Base-by-base conservation (phyloP, 2,797 vertebrate species). In the Leuciscus waleckii region DNA sequence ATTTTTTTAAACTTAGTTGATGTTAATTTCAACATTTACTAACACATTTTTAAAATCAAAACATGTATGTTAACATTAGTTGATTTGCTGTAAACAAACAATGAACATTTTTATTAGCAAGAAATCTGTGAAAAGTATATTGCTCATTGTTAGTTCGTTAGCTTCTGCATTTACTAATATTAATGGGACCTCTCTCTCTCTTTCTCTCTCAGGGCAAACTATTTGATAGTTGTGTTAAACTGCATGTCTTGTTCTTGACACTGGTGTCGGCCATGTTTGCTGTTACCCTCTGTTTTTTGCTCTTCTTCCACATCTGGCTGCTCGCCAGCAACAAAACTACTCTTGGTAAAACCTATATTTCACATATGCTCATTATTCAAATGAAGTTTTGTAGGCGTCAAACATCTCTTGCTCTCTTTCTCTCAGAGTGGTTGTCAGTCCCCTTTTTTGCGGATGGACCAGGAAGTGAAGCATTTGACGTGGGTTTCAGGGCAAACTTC, bases 261-360 rank as follows among this genome's bases (percentile, higher is more conserved):
- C 95, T 96, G 46, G 94, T 96, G 90, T 94, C 95, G 0, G 86
- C 95, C 91, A 96, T 96, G 94, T 96, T 97, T 91, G 94, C 95
- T 13, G 92, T 96, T 3, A 96, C 95, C 91, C 93, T 96, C 39
- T 91, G 95, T 92, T 96, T 96, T 87, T 93, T 97, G 21, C 95
- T 97, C 80, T 92, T 95, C 81, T 96, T 96, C 91, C 96, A 97
- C 29, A 96, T 95, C 85, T 97, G 96, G 96, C 95, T 96, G 0
- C 93, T 97, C 35, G 92, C 94, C 86, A 93, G 92, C 86, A 97
- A 96, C 93, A 94, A 95, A 89, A 96, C 96, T 23, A 96, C 96
- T 21, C 91, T 97, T 87, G 96, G 96, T 97, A 93, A 96, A 94
- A 35, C 88, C 16, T 69, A 19, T 17, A 11, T 69, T 58, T 65